Evolutionary conservation across 2,888 invertebrate species (phyloP).

Genomic region (Synanthedon myopaeformis): DNA sequence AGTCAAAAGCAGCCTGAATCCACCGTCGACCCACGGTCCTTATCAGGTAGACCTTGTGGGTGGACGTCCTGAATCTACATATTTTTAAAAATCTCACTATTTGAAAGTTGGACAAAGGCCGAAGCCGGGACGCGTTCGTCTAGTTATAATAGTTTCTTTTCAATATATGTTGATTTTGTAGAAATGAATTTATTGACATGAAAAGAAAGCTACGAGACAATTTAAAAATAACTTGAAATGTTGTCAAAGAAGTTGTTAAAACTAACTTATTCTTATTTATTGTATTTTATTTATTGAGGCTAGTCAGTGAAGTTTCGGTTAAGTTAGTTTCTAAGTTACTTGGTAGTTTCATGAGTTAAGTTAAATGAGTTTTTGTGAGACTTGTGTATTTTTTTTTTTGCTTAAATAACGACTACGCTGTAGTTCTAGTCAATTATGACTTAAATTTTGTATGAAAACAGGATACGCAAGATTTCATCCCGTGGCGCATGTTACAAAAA

Average conservation of each 20-base stretch:
- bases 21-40: no score
- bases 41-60: no score
- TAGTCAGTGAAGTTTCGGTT: constrained; percentile 59
- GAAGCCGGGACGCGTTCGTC: no score
- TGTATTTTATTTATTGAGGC: constrained; percentile 38
- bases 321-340: constrained; percentile 43
- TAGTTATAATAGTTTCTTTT: no score
- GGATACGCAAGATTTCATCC: not conserved
- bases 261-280: constrained; percentile 42
- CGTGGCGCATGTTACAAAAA: no score
- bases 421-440: constrained; percentile 3
- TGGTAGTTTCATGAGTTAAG: constrained; percentile 29
- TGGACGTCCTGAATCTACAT: no score
- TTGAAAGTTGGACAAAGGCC: no score
- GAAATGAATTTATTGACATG: no score
- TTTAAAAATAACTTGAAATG: not conserved
- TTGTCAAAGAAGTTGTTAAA: constrained; percentile 16
- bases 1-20: no score
- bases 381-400: constrained; percentile 28
- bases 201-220: not conserved
- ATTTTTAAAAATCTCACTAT: no score
- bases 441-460: not conserved
- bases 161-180: no score
- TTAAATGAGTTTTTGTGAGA: constrained; percentile 28
- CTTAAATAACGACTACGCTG: not conserved